Percentiles rank a stretch among this genome's conserved stretches.
phyloP scores from a whole-genome alignment of 2,888 invertebrate genomes.

The Lepidocyrtinus sp. region DNA sequence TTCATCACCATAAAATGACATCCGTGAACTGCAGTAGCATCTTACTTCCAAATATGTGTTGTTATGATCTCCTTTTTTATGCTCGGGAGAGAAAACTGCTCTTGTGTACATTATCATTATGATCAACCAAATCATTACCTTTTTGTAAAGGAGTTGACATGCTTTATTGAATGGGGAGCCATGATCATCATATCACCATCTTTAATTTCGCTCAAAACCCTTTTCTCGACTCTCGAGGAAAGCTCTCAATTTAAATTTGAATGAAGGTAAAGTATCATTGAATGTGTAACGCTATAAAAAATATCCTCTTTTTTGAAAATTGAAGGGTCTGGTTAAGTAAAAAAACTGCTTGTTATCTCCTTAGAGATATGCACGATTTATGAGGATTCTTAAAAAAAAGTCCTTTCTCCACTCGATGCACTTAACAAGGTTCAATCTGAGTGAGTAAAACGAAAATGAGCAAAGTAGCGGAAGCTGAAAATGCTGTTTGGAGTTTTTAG shows the following conservation, averaged over 20 bases:
- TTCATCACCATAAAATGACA: slow-evolving; percentile 2
- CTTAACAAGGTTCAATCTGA: too few species aligned
- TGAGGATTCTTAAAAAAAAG: background rate
- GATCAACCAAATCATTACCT: too few species aligned
- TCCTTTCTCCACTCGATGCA: background rate
- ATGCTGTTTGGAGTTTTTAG: too few species aligned
- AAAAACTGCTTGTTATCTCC: background rate
- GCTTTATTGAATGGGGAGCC: background rate
- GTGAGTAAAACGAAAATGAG: too few species aligned
- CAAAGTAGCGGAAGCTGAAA: too few species aligned
- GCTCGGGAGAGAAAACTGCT: background rate
- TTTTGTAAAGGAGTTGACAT: slow-evolving; percentile 1
- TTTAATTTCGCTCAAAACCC: too few species aligned
- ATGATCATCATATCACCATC: background rate
- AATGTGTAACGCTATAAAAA: too few species aligned
- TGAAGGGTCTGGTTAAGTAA: background rate
- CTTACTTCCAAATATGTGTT: background rate
- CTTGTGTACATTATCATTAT: background rate
- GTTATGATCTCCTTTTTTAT: background rate
- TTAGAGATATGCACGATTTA: background rate
- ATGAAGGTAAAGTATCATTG: too few species aligned
- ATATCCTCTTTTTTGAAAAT: too few species aligned
- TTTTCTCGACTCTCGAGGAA: too few species aligned
- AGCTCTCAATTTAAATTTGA: too few species aligned
- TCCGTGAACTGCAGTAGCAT: slow-evolving; percentile 4